Conservation (phyloP, 2,797 vertebrate species). For the Distichodus sexfasciatus region DNA sequence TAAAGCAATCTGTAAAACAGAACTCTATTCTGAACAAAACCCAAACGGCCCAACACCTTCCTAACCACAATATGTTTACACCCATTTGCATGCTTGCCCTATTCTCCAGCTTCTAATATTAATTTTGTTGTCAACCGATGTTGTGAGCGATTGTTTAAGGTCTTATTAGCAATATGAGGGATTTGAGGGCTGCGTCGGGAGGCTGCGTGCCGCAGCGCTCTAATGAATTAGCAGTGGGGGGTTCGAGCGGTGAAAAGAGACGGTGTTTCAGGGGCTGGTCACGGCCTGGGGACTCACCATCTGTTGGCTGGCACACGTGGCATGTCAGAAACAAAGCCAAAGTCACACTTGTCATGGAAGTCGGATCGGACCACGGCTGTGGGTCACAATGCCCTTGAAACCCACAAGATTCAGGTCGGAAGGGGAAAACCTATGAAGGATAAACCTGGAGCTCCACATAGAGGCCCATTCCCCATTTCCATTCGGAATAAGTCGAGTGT, state of each 20-base stretch:
- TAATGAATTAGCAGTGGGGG: slow-evolving; percentile 62
- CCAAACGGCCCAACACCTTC: neutral
- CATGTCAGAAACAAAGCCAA: slow-evolving; percentile 68
- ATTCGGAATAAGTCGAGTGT: too few relatives aligned
- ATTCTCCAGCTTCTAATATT: neutral
- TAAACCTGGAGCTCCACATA: too few relatives aligned
- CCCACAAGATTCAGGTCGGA: neutral
- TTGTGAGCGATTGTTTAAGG: slow-evolving; percentile 17
- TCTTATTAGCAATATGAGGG: slow-evolving; percentile 10
- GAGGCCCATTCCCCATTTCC: too few relatives aligned
- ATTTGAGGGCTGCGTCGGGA: neutral
- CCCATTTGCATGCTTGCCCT: slow-evolving; percentile 6
- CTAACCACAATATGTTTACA: neutral
- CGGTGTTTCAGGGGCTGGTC: slow-evolving; percentile 32
- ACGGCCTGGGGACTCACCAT: slow-evolving; percentile 67
- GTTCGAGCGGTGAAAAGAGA: slow-evolving; percentile 45
- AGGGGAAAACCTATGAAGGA: slow-evolving; percentile 46
- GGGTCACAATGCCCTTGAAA: slow-evolving; percentile 45
- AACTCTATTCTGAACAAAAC: too few relatives aligned
- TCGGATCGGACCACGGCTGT: slow-evolving; percentile 59
- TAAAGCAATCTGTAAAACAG: too few relatives aligned
- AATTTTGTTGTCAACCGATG: slow-evolving; percentile 2
- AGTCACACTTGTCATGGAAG: slow-evolving; percentile 68
- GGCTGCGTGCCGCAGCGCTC: slow-evolving; percentile 54
- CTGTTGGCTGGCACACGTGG: slow-evolving; percentile 69